Conservation (phyloP, 1,140 invertebrate species). For the Trinorchestia longiramus region DNA sequence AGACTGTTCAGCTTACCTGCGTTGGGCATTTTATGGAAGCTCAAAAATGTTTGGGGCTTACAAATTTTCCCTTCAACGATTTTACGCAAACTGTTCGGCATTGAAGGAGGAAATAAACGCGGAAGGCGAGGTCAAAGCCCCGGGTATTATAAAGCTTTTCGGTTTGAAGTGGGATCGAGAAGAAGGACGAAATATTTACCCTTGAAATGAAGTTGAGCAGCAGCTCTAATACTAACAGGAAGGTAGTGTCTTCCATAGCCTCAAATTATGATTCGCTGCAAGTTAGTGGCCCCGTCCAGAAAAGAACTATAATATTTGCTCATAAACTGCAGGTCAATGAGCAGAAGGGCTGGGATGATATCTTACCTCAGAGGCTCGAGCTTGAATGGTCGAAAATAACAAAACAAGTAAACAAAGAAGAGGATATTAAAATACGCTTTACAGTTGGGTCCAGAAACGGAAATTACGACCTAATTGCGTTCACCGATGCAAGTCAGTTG, state of each 20-base stretch:
- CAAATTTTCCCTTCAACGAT: no score
- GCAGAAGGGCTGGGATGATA: neutral
- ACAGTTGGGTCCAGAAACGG: neutral
- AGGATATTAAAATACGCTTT: neutral
- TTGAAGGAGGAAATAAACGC: neutral
- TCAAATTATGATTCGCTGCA: neutral
- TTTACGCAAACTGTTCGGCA: neutral
- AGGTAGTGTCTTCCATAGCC: neutral
- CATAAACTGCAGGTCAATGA: neutral
- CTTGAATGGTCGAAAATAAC: neutral
- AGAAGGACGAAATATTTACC: neutral
- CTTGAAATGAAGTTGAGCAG: neutral
- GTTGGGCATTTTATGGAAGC: no score
- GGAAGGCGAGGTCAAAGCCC: neutral
- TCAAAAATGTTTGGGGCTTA: no score
- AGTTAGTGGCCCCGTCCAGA: neutral
- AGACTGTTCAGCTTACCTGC: no score
- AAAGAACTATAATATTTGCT: slow-evolving; percentile 1
- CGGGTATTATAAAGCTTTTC: neutral
- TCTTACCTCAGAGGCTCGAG: neutral
- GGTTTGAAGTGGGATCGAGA: neutral
- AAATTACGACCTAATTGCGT: neutral
- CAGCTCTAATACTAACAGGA: neutral
- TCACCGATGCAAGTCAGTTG: neutral
- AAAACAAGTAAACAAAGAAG: neutral